A percentile compares a stretch with the other conserved stretches of the same genome.
Evolutionary conservation across 2,797 vertebrate genomes (phyloP).

Genomic region (Alectoris magna): DNA sequence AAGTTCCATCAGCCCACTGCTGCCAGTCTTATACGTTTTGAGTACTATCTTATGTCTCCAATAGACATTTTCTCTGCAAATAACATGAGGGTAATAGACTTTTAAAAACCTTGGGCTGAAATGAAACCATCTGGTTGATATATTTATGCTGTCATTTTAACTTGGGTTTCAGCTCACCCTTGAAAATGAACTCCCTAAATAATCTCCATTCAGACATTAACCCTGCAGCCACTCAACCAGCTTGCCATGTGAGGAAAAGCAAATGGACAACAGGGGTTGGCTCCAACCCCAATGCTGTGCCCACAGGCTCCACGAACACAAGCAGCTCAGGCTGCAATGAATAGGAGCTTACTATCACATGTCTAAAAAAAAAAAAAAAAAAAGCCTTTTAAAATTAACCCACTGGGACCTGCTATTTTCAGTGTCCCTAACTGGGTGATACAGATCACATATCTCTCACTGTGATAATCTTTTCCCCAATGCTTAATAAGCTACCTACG

Average conservation of each 20-base stretch:
- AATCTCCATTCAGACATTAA: background rate
- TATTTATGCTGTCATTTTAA: background rate
- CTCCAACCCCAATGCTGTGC: background rate
- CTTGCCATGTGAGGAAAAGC: background rate
- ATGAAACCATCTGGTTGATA: background rate
- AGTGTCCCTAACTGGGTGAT: background rate
- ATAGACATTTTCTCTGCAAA: background rate
- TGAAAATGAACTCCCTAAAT: background rate
- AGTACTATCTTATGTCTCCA: background rate
- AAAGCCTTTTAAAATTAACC: background rate
- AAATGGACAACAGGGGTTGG: rapidly evolving
- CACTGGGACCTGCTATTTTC: background rate
- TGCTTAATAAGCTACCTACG: background rate
- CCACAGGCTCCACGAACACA: background rate
- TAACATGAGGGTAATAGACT: background rate
- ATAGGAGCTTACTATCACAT: background rate
- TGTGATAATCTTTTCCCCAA: background rate
- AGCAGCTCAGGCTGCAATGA: background rate
- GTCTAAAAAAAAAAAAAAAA: background rate
- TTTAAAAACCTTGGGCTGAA: slow-evolving; percentile 18
- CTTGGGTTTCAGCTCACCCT: background rate
- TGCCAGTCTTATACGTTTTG: background rate
- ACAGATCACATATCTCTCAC: background rate
- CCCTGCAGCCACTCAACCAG: background rate
- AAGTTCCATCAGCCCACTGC: background rate